Base-by-base conservation (phyloP, 2,113 vertebrate species). In the Pelusios castaneus region DNA sequence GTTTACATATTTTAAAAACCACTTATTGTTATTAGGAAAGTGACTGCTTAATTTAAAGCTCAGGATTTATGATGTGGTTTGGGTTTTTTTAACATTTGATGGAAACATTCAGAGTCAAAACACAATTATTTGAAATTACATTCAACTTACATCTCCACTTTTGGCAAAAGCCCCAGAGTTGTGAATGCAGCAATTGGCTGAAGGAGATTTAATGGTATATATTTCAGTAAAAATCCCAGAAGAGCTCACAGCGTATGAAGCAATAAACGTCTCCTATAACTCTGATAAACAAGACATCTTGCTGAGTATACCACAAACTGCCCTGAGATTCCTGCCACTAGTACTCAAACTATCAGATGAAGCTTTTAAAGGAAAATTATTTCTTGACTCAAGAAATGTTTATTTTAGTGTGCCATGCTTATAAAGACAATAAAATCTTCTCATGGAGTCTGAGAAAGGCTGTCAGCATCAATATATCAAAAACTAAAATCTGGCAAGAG, bases 221-320 rank as follows among this genome's bases (percentile, higher is more conserved):
- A 95, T 97, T 95, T 96, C 92, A 92, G 80, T 49, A 87, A 94
- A 70, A 95, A 87, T 90, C 29, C 67, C 87, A 13, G 85, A 89
- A 89, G 58, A 78, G 8, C 92, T 55, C 47, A 82, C 9, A 54
- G 34, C 87, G 76, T 85, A 60, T 93, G 88, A 94, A 91, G 85
- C 27, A 95, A 95, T 97, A 97, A 96, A 91, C 89, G 70, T 91
- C 91, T 96, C 87, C 88, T 92, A 83, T 56, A 92, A 8, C 45
- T 94, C 47, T 0, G 17, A 92, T 93, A 94, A 96, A 93, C 25
- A 80, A 73, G 79, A 78, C 77, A 80, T 89, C 79, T 96, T 92
- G 49, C 78, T 94, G 82, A 96, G 87, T 14, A 90, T 2, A 49
- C 29, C 22, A 79, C 43, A 95, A 96, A 96, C 73, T 83, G 11